A percentile compares a stretch with the other conserved stretches of the same genome.
Conservation (phyloP, 1,140 invertebrate species). For the Dinothrombium tinctorium region DNA sequence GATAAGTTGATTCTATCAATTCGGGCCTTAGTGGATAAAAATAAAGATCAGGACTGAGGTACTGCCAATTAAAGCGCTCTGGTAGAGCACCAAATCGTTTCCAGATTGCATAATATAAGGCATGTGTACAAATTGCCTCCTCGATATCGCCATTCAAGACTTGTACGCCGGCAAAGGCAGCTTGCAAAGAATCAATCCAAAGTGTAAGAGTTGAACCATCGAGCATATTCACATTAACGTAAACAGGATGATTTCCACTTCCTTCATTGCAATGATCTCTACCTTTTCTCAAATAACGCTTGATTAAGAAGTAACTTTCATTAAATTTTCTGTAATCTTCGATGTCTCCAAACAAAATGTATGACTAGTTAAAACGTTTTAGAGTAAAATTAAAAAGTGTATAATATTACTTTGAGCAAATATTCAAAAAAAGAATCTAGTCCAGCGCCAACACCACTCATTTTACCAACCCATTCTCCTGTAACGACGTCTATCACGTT, state of each 20-base stretch:
- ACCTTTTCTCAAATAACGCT: conserved; percentile 35
- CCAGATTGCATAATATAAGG: conserved; percentile 40
- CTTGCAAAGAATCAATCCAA: conserved; percentile 42
- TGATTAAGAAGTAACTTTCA: conserved; percentile 32
- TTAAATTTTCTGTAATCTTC: conserved; percentile 34
- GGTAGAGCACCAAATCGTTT: conserved; percentile 36
- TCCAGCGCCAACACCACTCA: conserved; percentile 39
- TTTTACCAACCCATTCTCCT: conserved; percentile 33
- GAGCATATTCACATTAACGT: conserved; percentile 44
- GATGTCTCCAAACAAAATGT: conserved; percentile 36
- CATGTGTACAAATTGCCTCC: conserved; percentile 43
- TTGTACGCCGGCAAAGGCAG: conserved; percentile 35
- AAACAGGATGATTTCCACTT: conserved; percentile 35
- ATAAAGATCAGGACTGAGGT: conserved; percentile 31
- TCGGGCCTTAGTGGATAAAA: conserved; percentile 44
- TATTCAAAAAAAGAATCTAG: conserved; percentile 46
- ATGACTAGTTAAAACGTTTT: conserved; percentile 19
- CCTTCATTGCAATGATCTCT: conserved; percentile 33
- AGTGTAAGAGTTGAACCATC: conserved; percentile 34
- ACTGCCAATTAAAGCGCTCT: conserved; percentile 42
- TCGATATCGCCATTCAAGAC: conserved; percentile 41
- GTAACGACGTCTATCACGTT: conserved; percentile 37
- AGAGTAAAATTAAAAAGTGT: conserved; percentile 16
- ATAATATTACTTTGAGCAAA: conserved; percentile 27
- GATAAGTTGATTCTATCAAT: conserved; percentile 40